Evolutionary conservation across 2,797 vertebrate species (phyloP).

Genomic region (Clarias laeviceps): DNA sequence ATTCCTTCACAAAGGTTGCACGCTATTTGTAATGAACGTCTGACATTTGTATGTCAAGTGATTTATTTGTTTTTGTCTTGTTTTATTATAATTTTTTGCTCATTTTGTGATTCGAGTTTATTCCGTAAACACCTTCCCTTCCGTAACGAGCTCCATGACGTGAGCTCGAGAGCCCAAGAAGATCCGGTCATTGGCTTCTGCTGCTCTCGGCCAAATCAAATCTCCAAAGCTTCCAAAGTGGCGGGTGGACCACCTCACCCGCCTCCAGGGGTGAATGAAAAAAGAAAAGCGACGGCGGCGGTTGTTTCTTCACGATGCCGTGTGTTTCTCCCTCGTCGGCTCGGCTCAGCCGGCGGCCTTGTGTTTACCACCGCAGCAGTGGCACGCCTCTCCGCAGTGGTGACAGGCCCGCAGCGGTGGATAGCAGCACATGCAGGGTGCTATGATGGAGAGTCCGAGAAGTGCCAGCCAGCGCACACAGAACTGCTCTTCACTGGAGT

Average conservation of each 20-base stretch:
- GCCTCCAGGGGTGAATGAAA: slow-evolving; percentile 74
- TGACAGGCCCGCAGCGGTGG: slow-evolving; percentile 94
- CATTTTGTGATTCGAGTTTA: slow-evolving; percentile 77
- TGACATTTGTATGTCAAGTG: slow-evolving; percentile 69
- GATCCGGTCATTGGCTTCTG: slow-evolving; percentile 71
- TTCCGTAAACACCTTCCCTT: slow-evolving; percentile 76
- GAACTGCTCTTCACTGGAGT: slow-evolving; percentile 97
- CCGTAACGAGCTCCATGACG: slow-evolving; percentile 78
- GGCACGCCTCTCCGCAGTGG: slow-evolving; percentile 94
- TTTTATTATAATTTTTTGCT: slow-evolving; percentile 58
- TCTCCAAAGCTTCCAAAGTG: slow-evolving; percentile 78
- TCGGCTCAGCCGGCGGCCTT: slow-evolving; percentile 93
- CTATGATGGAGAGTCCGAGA: slow-evolving; percentile 93
- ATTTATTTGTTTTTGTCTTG: slow-evolving; percentile 39
- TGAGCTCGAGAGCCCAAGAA: slow-evolving; percentile 71
- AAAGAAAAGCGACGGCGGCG: slow-evolving; percentile 81
- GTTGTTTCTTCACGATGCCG: slow-evolving; percentile 56
- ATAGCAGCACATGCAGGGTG: slow-evolving; percentile 99
- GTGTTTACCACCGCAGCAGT: slow-evolving; percentile 97
- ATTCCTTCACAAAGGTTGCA: slow-evolving; percentile 80
- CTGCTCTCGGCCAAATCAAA: slow-evolving; percentile 78
- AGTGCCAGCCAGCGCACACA: slow-evolving; percentile 97
- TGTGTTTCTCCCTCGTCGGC: slow-evolving; percentile 54
- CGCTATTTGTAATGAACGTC: slow-evolving; percentile 73
- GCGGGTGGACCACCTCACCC: slow-evolving; percentile 66